Conservation (phyloP, 2,888 invertebrate genomes). For the Nymphalis c-album region DNA sequence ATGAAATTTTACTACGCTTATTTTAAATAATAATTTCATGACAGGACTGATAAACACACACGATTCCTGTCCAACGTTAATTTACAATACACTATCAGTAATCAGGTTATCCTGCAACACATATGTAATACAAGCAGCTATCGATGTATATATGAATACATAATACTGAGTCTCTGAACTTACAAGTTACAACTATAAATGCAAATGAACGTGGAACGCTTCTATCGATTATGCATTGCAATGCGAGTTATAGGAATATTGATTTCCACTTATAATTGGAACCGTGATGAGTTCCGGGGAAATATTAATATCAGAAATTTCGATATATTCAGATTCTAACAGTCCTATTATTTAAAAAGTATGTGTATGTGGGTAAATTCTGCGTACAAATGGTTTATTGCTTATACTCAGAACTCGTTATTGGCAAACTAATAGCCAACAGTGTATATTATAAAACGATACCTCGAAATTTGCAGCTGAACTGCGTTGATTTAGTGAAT, state of each 20-base stretch:
- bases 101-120: conserved; percentile 7
- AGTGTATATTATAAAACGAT: no score
- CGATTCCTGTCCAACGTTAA: not conserved
- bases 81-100: conserved; percentile 1
- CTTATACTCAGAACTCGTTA: no score
- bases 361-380: no score
- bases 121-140: not conserved
- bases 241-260: not conserved
- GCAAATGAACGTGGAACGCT: not conserved
- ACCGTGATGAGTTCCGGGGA: not conserved
- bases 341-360: no score
- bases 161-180: not conserved
- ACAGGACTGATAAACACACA: not conserved
- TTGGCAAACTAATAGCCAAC: no score
- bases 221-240: not conserved
- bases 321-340: no score
- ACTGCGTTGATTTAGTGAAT: no score
- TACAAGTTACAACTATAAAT: not conserved
- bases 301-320: not conserved
- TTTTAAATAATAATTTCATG: no score
- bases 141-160: conserved; percentile 8
- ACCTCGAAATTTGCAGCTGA: no score
- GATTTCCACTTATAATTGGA: not conserved
- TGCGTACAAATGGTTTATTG: no score
- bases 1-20: no score